These are phyloP conservation scores for Cheilosia urbana DNA, from an alignment of 2,888 invertebrate genomes.

Conservation along the genomic window DNA sequence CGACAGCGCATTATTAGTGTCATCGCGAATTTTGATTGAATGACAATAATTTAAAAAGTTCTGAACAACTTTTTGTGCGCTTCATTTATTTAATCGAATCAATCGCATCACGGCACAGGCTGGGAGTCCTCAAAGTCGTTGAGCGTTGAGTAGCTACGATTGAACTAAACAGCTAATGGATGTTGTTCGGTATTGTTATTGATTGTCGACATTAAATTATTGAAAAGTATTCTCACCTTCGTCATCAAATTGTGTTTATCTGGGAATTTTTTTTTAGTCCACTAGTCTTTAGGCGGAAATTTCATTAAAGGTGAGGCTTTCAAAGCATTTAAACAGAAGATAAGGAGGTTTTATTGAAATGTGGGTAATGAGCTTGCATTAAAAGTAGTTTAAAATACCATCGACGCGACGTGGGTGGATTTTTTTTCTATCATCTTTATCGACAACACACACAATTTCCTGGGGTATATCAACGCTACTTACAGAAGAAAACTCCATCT, in stretches of 20 bases:
- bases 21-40: conserved; percentile 10
- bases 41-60: conserved; percentile 4
- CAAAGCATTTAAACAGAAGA: neutral
- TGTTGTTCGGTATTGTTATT: conserved; percentile 3
- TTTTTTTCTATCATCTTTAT: neutral
- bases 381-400: neutral
- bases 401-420: neutral
- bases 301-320: neutral
- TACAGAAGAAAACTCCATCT: neutral
- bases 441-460: neutral
- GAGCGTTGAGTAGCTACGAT: neutral
- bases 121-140: neutral
- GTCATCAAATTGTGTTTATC: conserved; percentile 2
- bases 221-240: neutral
- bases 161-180: conserved; percentile 6
- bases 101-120: neutral
- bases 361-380: neutral
- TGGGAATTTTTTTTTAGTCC: neutral
- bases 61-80: neutral
- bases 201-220: conserved; percentile 4
- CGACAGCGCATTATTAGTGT: conserved; percentile 10
- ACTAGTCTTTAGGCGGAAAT: neutral
- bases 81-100: neutral
- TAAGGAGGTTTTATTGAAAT: neutral
- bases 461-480: neutral